Evolutionary conservation across 1,140 invertebrate species (phyloP).

Genomic region (Trichonephila inaurata): DNA sequence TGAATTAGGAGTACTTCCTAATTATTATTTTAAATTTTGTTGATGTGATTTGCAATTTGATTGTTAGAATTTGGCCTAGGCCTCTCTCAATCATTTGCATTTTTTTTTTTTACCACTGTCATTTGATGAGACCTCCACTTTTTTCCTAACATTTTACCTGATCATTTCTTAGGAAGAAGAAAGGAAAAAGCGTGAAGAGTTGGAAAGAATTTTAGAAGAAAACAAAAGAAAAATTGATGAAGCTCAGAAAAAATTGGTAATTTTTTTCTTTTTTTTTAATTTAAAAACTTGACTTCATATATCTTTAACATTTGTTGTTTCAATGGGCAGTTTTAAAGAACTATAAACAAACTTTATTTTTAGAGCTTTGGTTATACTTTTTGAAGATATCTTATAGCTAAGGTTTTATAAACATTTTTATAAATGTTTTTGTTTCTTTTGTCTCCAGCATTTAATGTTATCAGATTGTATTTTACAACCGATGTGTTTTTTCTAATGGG

Average conservation of each 20-base stretch:
- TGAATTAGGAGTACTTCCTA: not conserved
- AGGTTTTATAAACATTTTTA: too few species aligned
- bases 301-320: not conserved
- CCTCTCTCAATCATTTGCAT: not conserved
- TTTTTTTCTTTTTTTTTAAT: conserved; percentile 75
- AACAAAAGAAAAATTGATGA: conserved; percentile 99
- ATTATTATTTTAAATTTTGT: not conserved
- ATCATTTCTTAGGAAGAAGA: conserved; percentile 92
- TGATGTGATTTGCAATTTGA: not conserved
- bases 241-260: conserved; percentile 96
- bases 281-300: not conserved
- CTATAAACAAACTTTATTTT: not conserved
- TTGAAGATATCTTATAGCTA: too few species aligned
- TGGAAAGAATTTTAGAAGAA: conserved; percentile 97
- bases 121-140: not conserved
- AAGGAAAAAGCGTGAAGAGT: conserved; percentile 94
- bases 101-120: not conserved
- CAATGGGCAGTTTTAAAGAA: not conserved
- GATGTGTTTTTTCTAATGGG: too few species aligned
- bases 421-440: too few species aligned
- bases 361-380: not conserved
- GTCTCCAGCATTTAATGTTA: too few species aligned
- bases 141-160: conserved; percentile 32
- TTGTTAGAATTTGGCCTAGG: not conserved
- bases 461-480: too few species aligned